phyloP scores from a whole-genome alignment of 2,113 vertebrate genomes.

The Etia nguti region DNA sequence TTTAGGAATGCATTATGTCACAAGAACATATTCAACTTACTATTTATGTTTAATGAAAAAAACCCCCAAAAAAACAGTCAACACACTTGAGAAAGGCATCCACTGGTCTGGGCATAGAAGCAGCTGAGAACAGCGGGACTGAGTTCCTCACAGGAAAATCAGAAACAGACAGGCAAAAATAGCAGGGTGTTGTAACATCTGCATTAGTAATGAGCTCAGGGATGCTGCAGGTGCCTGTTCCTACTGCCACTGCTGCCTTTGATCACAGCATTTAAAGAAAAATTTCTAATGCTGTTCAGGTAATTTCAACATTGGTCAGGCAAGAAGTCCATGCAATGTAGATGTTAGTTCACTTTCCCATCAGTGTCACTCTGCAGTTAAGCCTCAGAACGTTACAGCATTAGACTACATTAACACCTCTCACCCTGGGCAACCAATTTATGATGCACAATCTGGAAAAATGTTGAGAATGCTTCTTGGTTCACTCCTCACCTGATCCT shows the following conservation, averaged over 20 bases:
- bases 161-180: neutral
- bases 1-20: no score
- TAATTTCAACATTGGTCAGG: neutral
- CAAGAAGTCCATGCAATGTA: no score
- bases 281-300: neutral
- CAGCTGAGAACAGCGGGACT: neutral
- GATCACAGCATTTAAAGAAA: neutral
- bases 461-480: no score
- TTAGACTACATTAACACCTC: no score
- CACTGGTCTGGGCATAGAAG: neutral
- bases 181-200: neutral
- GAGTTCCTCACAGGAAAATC: neutral
- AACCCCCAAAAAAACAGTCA: no score
- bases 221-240: neutral
- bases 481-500: no score
- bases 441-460: no score
- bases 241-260: neutral
- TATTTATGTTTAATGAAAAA: neutral
- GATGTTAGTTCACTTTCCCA: neutral
- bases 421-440: no score
- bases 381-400: no score
- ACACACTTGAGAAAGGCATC: neutral
- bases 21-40: no score
- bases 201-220: neutral
- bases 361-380: neutral